Conservation (phyloP, 2,113 vertebrate genomes). For the Halichoerus grypus region DNA sequence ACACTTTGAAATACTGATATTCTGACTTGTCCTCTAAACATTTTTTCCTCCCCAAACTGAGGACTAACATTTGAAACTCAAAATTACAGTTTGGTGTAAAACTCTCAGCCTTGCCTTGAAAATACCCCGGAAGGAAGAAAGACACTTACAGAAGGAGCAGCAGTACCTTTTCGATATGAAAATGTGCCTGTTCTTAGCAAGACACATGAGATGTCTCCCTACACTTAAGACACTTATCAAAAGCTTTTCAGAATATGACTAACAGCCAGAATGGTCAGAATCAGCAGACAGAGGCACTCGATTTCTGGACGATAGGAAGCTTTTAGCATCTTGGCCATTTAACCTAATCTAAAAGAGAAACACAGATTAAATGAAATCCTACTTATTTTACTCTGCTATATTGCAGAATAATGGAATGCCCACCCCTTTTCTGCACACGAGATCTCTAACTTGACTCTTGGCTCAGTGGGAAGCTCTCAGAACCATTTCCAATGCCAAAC, state of each 20-base stretch:
- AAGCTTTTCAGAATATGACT: conserved; percentile 64
- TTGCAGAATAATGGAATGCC: conserved; percentile 59
- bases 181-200: conserved; percentile 66
- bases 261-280: conserved; percentile 59
- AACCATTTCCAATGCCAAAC: conserved; percentile 73
- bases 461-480: conserved; percentile 64
- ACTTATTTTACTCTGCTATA: conserved; percentile 59
- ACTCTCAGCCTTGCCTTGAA: conserved; percentile 36
- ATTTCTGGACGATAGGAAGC: conserved; percentile 69
- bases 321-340: conserved; percentile 79
- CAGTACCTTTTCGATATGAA: conserved; percentile 52
- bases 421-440: conserved; percentile 54
- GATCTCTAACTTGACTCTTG: conserved; percentile 62
- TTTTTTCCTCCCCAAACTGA: neutral
- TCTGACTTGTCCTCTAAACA: conserved; percentile 2
- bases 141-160: conserved; percentile 49
- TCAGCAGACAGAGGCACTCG: conserved; percentile 66
- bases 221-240: conserved; percentile 67
- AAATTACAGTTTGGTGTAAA: conserved; percentile 73
- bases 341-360: conserved; percentile 77
- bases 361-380: conserved; percentile 60
- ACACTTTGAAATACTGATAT: conserved; percentile 35
- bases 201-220: conserved; percentile 72
- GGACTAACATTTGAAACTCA: conserved; percentile 67
- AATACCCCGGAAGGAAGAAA: conserved; percentile 61